These are phyloP conservation scores for Percopsis transmontana DNA, from an alignment of 2,113 vertebrate genomes.

Conservation along the genomic window DNA sequence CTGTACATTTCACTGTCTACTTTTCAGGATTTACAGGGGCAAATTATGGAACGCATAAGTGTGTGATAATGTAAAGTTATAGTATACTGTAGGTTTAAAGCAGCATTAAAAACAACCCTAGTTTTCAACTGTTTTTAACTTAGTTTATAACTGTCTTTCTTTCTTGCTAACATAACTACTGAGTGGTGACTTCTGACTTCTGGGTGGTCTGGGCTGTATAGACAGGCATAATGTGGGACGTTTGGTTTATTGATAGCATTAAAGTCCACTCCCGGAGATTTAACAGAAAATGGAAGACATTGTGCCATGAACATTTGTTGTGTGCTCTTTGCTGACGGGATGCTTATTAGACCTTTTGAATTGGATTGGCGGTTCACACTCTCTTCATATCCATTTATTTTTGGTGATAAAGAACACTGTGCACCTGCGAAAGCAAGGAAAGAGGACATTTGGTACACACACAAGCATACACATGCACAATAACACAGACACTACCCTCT, in stretches of 20 bases:
- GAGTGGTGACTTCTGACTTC: neutral
- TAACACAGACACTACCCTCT: neutral
- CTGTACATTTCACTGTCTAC: no score
- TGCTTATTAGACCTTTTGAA: neutral
- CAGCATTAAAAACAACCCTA: neutral
- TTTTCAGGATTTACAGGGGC: no score
- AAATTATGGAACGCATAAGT: no score
- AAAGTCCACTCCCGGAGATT: neutral
- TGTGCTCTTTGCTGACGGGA: neutral
- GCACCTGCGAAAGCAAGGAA: slow-evolving; percentile 20
- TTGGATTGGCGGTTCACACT: neutral
- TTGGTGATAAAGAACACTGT: slow-evolving; percentile 1
- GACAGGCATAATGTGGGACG: neutral
- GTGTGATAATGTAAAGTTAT: no score
- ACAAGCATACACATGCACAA: neutral
- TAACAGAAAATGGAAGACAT: neutral
- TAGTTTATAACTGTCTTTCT: neutral
- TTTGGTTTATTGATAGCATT: neutral
- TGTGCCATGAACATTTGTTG: neutral
- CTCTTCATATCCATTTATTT: neutral
- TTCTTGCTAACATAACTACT: neutral
- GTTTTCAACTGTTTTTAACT: neutral
- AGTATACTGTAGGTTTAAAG: neutral
- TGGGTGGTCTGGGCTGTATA: no score
- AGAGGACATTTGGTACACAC: slow-evolving; percentile 23